Conservation (phyloP, 2,113 vertebrate species). For the Labeo catla region DNA sequence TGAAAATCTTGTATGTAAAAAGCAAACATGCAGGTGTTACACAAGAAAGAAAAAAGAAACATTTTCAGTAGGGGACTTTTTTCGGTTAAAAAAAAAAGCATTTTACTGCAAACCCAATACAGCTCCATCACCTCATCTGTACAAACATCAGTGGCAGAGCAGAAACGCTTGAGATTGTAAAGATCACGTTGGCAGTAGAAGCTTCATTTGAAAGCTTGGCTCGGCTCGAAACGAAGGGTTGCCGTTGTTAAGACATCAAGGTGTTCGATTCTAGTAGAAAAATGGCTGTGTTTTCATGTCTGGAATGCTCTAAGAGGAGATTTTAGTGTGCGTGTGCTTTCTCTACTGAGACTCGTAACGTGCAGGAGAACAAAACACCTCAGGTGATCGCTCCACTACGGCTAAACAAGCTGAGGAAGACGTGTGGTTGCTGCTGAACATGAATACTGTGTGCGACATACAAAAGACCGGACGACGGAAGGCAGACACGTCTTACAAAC, state of each 20-base stretch:
- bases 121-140: background rate
- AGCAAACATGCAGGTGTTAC: conserved; percentile 15
- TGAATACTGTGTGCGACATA: conserved; percentile 37
- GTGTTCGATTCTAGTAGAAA: conserved; percentile 44
- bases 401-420: conserved; percentile 39
- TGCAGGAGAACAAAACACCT: background rate
- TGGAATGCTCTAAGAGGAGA: conserved; percentile 32
- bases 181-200: conserved; percentile 47
- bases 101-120: background rate
- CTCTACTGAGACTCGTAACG: background rate
- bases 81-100: background rate
- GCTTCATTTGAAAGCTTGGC: conserved; percentile 10
- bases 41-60: background rate
- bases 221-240: conserved; percentile 16
- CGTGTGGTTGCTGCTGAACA: background rate
- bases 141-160: background rate
- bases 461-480: conserved; percentile 20
- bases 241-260: conserved; percentile 55
- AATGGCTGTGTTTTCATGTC: conserved; percentile 35
- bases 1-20: background rate
- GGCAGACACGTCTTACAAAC: conserved; percentile 27
- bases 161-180: background rate
- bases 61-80: background rate
- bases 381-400: background rate
- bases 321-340: conserved; percentile 5